A percentile compares a stretch with the other conserved stretches of the same genome.
Conservation (phyloP, 2,797 vertebrate genomes). For the Rhabdomys pumilio region DNA sequence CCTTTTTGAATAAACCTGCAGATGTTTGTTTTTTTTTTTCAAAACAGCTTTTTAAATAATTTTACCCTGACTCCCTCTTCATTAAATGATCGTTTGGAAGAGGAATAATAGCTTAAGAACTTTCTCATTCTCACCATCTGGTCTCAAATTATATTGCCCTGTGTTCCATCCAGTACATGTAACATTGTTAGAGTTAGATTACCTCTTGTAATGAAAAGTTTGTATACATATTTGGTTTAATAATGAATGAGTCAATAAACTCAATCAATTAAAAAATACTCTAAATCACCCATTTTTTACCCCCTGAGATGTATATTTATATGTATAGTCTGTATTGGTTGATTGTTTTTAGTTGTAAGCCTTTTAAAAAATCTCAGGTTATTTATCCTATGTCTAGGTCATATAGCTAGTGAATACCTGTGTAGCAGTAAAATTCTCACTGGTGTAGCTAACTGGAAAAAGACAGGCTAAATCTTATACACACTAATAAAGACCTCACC, state of each 20-base stretch:
- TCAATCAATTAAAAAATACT: neutral
- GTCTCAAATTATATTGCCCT: neutral
- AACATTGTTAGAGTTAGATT: neutral
- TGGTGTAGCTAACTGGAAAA: neutral
- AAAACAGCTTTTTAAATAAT: neutral
- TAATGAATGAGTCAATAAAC: neutral
- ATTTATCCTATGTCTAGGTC: neutral
- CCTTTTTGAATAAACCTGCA: neutral
- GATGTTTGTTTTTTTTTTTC: too few species aligned
- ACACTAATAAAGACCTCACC: neutral
- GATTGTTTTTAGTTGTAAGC: neutral
- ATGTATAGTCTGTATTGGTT: neutral
- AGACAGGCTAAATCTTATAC: neutral
- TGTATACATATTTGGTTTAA: neutral
- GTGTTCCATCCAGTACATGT: neutral
- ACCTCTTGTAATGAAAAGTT: neutral
- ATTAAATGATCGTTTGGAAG: neutral
- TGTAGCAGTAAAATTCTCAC: neutral
- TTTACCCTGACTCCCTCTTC: neutral
- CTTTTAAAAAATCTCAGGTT: neutral
- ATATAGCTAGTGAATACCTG: neutral
- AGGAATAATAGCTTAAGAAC: neutral
- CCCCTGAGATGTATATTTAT: neutral
- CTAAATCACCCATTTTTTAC: neutral
- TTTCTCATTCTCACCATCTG: neutral